Conservation (phyloP, 2,113 vertebrate species). For the Coptodon bakossiorum region DNA sequence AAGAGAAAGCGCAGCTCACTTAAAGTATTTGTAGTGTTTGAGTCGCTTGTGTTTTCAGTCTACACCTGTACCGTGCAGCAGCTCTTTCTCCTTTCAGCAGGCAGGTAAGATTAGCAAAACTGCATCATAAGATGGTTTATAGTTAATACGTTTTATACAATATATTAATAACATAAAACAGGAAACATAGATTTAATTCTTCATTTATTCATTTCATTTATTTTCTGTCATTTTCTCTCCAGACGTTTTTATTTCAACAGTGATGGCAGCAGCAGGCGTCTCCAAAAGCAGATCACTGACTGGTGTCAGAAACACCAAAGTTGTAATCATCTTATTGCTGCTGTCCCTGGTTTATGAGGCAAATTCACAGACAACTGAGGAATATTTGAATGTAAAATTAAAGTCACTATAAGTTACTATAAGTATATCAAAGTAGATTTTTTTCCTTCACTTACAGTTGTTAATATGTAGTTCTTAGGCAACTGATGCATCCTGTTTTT, state of each 20-base stretch:
- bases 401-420: not conserved
- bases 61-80: fast-evolving
- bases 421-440: fast-evolving
- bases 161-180: not conserved
- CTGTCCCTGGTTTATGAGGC: not conserved
- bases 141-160: not conserved
- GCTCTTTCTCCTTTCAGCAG: fast-evolving
- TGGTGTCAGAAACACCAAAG: not conserved
- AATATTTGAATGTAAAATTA: not conserved
- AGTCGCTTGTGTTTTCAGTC: not conserved
- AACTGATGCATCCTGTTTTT: not conserved
- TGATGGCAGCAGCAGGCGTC: not conserved
- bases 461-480: not conserved
- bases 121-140: not conserved
- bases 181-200: not conserved
- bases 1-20: not conserved
- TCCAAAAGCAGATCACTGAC: not conserved
- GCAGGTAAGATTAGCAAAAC: not conserved
- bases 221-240: not conserved
- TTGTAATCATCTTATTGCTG: fast-evolving
- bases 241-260: fast-evolving
- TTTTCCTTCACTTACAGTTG: not conserved
- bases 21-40: not conserved
- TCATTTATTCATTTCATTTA: not conserved
- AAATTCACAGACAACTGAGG: not conserved